These are phyloP conservation scores for Hololepta plana DNA, from an alignment of 2,888 invertebrate genomes.

Conservation along the genomic window DNA sequence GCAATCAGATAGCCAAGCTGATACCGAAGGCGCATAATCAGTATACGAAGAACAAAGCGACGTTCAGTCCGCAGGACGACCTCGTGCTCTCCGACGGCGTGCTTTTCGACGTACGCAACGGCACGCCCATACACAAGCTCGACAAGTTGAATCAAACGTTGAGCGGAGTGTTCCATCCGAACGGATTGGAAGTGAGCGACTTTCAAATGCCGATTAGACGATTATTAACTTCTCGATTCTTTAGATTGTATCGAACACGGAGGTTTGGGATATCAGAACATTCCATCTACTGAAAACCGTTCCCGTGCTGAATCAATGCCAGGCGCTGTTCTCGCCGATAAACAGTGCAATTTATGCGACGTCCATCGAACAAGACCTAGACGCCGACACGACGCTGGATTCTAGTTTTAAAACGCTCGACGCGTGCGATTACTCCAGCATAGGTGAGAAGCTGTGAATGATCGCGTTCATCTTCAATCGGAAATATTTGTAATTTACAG, in stretches of 20 bases:
- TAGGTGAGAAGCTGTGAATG: conserved; percentile 28
- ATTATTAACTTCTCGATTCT: conserved; percentile 12
- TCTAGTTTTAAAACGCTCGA: conserved; percentile 92
- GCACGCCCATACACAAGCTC: conserved; percentile 85
- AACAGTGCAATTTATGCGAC: conserved; percentile 81
- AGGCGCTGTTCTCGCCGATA: conserved; percentile 71
- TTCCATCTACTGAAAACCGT: conserved; percentile 89
- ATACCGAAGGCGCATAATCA: conserved; percentile 74
- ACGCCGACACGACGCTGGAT: conserved; percentile 59
- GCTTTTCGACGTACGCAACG: conserved; percentile 78
- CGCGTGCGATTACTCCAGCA: conserved; percentile 83
- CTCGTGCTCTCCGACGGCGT: conserved; percentile 92
- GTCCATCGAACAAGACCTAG: conserved; percentile 52
- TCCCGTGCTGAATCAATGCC: conserved; percentile 78
- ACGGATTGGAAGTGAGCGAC: conserved; percentile 52
- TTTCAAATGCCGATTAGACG: neutral
- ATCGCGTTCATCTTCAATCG: conserved; percentile 1
- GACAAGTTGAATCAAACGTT: conserved; percentile 92
- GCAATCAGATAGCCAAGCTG: conserved; percentile 51
- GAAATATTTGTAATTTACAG: conserved; percentile 27
- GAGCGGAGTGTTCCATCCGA: conserved; percentile 93
- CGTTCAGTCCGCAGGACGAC: conserved; percentile 86
- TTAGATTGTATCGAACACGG: conserved; percentile 86
- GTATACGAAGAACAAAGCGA: conserved; percentile 85
- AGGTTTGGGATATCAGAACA: conserved; percentile 95